These are phyloP conservation scores for Heliconius sara DNA, from an alignment of 2,888 invertebrate genomes.

Conservation along the genomic window DNA sequence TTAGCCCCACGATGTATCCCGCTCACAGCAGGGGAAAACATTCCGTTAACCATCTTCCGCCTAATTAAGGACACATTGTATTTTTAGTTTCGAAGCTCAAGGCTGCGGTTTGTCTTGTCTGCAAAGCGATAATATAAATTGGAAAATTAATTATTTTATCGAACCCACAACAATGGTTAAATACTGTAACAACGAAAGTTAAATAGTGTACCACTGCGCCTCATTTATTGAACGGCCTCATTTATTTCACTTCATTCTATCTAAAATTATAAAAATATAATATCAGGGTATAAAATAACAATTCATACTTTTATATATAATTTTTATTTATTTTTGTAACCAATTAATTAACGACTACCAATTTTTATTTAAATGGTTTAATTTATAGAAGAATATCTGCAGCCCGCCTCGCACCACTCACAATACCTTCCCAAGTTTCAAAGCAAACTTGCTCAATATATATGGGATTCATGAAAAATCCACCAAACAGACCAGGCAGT, in stretches of 20 bases:
- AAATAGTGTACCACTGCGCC: neutral
- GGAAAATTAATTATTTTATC: neutral
- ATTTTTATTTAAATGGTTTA: neutral
- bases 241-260: too few species aligned
- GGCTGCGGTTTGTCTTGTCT: neutral
- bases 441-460: conserved; percentile 82
- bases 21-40: too few species aligned
- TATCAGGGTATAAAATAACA: too few species aligned
- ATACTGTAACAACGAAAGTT: too few species aligned
- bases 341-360: neutral
- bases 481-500: conserved; percentile 80
- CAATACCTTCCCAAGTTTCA: conserved; percentile 81
- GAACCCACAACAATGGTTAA: neutral
- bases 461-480: conserved; percentile 83
- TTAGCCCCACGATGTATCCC: too few species aligned
- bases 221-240: neutral
- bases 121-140: neutral
- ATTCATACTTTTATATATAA: neutral
- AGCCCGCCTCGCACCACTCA: conserved; percentile 9
- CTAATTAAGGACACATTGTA: too few species aligned
- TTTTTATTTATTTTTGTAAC: neutral
- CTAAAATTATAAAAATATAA: too few species aligned
- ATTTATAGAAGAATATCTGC: neutral
- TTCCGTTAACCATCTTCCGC: too few species aligned
- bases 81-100: too few species aligned